Evolutionary conservation across 2,888 invertebrate genomes (phyloP), one percentile per base, ranked within the genome.

Genomic region (Synergus umbraculus): DNA sequence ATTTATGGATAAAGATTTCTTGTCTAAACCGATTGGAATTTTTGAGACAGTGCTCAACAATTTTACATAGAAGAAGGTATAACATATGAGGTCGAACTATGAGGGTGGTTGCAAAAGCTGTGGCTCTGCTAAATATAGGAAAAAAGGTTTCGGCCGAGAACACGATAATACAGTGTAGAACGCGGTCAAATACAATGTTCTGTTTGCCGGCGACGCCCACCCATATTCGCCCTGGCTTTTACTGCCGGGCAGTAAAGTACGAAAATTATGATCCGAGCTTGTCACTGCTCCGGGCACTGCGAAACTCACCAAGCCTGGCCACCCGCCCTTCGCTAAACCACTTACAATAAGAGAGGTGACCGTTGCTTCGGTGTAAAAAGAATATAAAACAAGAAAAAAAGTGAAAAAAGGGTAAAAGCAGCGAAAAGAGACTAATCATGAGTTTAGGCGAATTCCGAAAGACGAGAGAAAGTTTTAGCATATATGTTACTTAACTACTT

Each of bases 151-250:
- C 10, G 76, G 76, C 66, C 54, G 64, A 58, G 76, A 73, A 49
- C 44, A 76, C 76, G 64, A 60, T 79, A 66, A 79, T 79, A 76
- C 64, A 64, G 41, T 43, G 65, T 83, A 86, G 89, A 90, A 87
- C 87, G 87, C 86, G 87, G 90, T 89, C 88, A 89, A 91, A 88
- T 87, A 89, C 90, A 90, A 89, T 90, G 91, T 91, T 91, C 90
- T 90, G 91, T 91, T 91, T 90, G 90, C 90, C 80, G 89, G 90
- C 89, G 83, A 91, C 91, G 91, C 91, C 91, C 90, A 90, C 87
- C 87, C 87, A 89, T 89, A 87, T 88, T 87, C 88, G 87, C 85
- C 87, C 86, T 76, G 85, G 88, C 84, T 79, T 91, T 91, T 91
- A 91, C 89, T 89, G 88, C 90, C 84, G 64, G 88, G 90, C 88